These are phyloP conservation scores for Piliocolobus tephrosceles DNA, from an alignment of 2,113 vertebrate genomes.

Conservation along the genomic window DNA sequence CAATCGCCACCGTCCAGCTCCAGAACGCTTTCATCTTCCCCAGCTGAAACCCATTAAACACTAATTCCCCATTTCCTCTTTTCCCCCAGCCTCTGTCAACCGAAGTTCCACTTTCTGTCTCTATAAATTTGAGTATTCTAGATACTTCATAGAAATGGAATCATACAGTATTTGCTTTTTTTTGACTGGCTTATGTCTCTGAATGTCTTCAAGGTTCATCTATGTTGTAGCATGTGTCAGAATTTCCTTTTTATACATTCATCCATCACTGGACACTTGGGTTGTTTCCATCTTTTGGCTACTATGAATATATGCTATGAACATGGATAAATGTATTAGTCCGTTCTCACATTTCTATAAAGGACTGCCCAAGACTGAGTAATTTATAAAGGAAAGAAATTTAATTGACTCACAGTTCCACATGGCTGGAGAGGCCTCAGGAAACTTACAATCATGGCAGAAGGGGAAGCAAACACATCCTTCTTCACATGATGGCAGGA, in stretches of 20 bases:
- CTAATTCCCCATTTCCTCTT: background rate
- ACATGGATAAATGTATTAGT: background rate
- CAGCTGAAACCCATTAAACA: background rate
- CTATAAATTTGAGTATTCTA: background rate
- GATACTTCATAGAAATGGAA: background rate
- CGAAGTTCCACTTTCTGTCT: background rate
- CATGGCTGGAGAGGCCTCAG: too few species aligned
- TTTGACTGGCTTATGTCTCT: background rate
- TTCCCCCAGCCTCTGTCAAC: background rate
- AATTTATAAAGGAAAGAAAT: too few species aligned
- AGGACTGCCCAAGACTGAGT: too few species aligned
- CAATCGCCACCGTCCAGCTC: background rate
- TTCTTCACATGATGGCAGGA: too few species aligned
- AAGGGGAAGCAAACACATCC: too few species aligned
- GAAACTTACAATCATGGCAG: too few species aligned
- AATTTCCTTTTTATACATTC: background rate
- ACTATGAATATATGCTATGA: background rate
- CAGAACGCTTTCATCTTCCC: background rate
- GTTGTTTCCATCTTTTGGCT: background rate
- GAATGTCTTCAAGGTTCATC: background rate
- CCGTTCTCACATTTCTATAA: too few species aligned
- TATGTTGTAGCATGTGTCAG: background rate
- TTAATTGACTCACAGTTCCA: too few species aligned
- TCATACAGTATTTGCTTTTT: background rate
- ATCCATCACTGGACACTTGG: background rate